These are phyloP conservation scores for Choreutis nemorana DNA, from an alignment of 2,888 invertebrate genomes.

Conservation along the genomic window DNA sequence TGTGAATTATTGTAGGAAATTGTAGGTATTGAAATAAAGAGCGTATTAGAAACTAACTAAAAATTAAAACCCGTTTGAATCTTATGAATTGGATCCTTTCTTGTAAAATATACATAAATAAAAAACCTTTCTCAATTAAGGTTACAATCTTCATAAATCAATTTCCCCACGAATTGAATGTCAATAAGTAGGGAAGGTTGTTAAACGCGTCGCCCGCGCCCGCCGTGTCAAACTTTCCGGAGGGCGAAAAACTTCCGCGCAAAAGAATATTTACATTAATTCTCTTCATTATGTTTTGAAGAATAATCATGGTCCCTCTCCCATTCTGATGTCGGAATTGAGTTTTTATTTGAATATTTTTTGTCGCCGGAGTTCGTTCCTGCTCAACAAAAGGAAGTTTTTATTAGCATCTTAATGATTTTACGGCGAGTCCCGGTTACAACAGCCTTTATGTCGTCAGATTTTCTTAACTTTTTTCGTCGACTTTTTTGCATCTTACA, in stretches of 20 bases:
- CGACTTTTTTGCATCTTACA: constrained; percentile 66
- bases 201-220: constrained; percentile 65
- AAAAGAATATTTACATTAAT: constrained; percentile 69
- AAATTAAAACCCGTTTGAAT: no score
- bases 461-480: constrained; percentile 67
- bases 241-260: constrained; percentile 57
- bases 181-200: constrained; percentile 65
- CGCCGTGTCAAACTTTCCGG: constrained; percentile 64
- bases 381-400: constrained; percentile 65
- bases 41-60: no score
- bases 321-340: constrained; percentile 58
- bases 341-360: constrained; percentile 68
- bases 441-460: constrained; percentile 68
- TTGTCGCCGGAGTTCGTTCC: constrained; percentile 52
- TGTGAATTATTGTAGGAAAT: no score
- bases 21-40: no score
- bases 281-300: constrained; percentile 69
- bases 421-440: constrained; percentile 66
- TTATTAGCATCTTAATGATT: constrained; percentile 70
- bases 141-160: constrained; percentile 67
- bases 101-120: no score
- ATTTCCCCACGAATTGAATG: constrained; percentile 66
- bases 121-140: constrained; percentile 59
- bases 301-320: constrained; percentile 65
- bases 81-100: no score